These are phyloP conservation scores for Podiceps cristatus DNA, from an alignment of 2,113 vertebrate species.

Conservation along the genomic window DNA sequence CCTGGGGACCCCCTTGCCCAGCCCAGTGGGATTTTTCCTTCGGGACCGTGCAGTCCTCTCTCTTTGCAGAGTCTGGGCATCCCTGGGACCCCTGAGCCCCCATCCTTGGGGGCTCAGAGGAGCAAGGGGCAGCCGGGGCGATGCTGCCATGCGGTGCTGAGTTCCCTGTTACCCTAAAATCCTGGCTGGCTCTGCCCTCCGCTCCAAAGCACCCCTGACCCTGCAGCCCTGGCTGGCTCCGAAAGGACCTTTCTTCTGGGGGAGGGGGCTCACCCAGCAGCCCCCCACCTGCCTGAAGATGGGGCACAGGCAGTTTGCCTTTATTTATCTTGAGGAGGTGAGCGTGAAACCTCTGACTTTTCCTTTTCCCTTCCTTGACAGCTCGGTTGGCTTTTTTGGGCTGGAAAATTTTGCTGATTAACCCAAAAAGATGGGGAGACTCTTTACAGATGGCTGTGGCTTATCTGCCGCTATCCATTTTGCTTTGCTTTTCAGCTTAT, in stretches of 20 bases:
- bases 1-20: not conserved
- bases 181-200: not conserved
- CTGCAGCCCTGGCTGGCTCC: not conserved
- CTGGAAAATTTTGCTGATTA: constrained; percentile 64
- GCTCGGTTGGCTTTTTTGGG: not conserved
- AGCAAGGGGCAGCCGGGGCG: accelerated
- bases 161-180: not conserved
- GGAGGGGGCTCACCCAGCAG: not conserved
- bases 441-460: constrained; percentile 22
- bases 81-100: not conserved
- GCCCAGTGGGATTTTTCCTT: not conserved
- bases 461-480: constrained; percentile 29
- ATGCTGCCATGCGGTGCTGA: not conserved
- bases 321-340: not conserved
- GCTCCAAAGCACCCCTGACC: not conserved
- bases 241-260: constrained; percentile 21
- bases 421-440: constrained; percentile 7
- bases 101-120: accelerated
- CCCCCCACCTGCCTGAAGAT: not conserved
- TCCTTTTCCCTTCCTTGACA: constrained; percentile 35
- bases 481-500: not conserved
- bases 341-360: not conserved
- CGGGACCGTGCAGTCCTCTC: not conserved
- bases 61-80: not conserved
- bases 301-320: not conserved